Conservation (phyloP, 2,888 invertebrate genomes). For the Diploptera punctata region DNA sequence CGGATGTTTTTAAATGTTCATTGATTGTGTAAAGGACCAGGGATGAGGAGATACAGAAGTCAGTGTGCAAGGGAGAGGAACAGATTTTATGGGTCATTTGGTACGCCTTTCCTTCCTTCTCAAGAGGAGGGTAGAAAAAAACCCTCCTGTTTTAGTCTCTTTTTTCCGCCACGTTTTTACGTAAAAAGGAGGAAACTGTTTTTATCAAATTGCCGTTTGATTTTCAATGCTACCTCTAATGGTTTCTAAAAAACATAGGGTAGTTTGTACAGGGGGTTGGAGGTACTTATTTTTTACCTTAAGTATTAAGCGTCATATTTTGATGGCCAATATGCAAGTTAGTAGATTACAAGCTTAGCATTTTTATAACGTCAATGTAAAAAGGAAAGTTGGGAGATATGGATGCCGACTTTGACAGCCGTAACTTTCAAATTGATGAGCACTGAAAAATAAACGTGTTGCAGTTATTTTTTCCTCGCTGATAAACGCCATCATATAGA, state of each 20-base stretch:
- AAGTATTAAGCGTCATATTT: conserved; percentile 1
- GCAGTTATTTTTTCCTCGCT: neutral
- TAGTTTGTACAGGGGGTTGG: neutral
- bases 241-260: neutral
- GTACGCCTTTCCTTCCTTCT: conserved; percentile 27
- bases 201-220: conserved; percentile 25
- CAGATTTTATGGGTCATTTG: conserved; percentile 35
- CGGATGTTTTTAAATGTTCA: conserved; percentile 34
- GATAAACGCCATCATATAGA: neutral
- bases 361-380: conserved; percentile 15
- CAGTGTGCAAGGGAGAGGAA: neutral
- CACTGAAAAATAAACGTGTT: conserved; percentile 6
- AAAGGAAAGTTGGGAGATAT: neutral
- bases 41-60: conserved; percentile 19
- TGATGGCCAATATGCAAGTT: conserved; percentile 27
- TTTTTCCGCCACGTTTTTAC: conserved; percentile 24
- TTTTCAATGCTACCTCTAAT: neutral
- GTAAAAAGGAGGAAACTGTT: neutral
- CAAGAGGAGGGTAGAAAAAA: neutral
- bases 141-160: conserved; percentile 16
- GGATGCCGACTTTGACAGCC: conserved; percentile 6
- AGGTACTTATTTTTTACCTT: neutral
- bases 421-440: conserved; percentile 11
- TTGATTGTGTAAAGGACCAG: conserved; percentile 31
- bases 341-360: neutral